These are phyloP conservation scores for Ctenicera cuprea DNA, from an alignment of 2,888 invertebrate species.

Conservation along the genomic window DNA sequence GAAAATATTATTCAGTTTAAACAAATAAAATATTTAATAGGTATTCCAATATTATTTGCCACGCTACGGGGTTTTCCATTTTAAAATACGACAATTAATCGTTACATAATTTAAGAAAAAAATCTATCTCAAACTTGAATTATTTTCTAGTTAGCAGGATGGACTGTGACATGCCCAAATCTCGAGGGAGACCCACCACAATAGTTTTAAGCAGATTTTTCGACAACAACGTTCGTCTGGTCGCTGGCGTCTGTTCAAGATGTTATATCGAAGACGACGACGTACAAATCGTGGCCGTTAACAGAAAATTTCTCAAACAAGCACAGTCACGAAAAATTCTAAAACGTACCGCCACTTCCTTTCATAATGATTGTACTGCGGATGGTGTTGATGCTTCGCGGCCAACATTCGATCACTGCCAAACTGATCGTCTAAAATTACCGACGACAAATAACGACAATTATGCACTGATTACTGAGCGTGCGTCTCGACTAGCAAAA, in stretches of 20 bases:
- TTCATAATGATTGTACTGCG: neutral
- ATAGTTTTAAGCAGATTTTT: slow-evolving; percentile 58
- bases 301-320: slow-evolving; percentile 57
- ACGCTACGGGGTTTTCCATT: too few relatives aligned
- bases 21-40: too few relatives aligned
- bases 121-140: too few relatives aligned
- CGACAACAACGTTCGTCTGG: slow-evolving; percentile 59
- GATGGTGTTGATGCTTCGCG: neutral
- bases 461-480: slow-evolving; percentile 4
- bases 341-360: neutral
- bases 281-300: slow-evolving; percentile 59
- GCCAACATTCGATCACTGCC: neutral
- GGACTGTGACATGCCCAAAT: neutral
- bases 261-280: slow-evolving; percentile 60
- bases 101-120: too few relatives aligned
- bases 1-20: too few relatives aligned
- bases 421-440: neutral
- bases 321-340: slow-evolving; percentile 4
- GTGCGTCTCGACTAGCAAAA: neutral
- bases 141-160: too few relatives aligned
- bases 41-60: too few relatives aligned
- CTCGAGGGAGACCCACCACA: neutral
- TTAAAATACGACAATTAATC: too few relatives aligned
- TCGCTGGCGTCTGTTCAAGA: slow-evolving; percentile 61
- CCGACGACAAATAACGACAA: neutral